phyloP scores from a whole-genome alignment of 2,797 vertebrate genomes.

The Synaphobranchus kaupii region DNA sequence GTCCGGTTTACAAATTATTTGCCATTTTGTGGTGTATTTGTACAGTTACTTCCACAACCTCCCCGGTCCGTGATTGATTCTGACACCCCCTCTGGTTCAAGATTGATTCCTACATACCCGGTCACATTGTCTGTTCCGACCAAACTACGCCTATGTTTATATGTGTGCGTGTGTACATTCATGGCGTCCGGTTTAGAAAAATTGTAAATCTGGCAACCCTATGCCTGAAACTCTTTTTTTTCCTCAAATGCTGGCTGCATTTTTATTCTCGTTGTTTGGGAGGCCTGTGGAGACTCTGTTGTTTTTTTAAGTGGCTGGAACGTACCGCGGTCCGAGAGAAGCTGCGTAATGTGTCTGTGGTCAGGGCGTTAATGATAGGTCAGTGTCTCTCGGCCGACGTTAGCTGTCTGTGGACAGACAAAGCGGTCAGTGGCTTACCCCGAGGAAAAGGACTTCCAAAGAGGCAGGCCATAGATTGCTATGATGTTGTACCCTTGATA shows the following conservation, averaged over 20 bases:
- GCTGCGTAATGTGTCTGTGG: not conserved
- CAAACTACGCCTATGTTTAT: no score
- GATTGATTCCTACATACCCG: no score
- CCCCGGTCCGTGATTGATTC: no score
- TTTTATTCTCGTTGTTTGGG: not conserved
- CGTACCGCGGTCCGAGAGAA: not conserved
- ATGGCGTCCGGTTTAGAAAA: no score
- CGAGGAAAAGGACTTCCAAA: not conserved
- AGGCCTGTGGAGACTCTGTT: not conserved
- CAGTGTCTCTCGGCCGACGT: not conserved
- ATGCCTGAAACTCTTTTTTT: not conserved
- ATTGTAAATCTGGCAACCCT: no score
- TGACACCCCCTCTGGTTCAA: no score
- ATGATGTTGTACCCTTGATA: not conserved
- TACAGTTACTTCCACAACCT: no score
- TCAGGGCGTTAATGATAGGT: conserved; percentile 22
- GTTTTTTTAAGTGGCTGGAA: not conserved
- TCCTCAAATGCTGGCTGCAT: not conserved
- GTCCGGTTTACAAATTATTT: no score
- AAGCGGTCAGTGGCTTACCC: not conserved
- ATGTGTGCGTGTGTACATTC: no score
- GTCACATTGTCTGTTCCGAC: no score
- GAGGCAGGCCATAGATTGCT: not conserved
- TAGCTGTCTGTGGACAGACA: not conserved
- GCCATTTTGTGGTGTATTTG: no score